phyloP scores from a whole-genome alignment of 2,797 vertebrate species.

The Chelidonichthys spinosus region DNA sequence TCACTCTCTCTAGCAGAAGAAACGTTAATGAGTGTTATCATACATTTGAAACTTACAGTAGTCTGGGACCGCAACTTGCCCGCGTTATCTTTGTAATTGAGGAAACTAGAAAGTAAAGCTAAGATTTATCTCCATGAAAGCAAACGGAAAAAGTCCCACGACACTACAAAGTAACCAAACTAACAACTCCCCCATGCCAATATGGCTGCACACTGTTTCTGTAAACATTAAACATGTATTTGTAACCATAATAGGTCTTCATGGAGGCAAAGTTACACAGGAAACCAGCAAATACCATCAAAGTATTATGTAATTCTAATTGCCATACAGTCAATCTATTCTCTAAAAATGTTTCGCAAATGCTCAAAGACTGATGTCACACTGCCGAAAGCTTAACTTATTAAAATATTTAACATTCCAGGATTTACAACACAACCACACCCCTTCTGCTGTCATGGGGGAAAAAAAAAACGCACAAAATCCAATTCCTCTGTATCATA shows the following conservation, averaged over 20 bases:
- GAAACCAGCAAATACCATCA: slow-evolving; percentile 41
- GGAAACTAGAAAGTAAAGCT: slow-evolving; percentile 78
- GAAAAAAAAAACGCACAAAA: slow-evolving; percentile 19
- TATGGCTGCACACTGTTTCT: background rate
- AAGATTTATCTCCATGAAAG: slow-evolving; percentile 67
- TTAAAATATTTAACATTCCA: background rate
- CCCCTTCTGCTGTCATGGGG: slow-evolving; percentile 10
- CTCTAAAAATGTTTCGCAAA: background rate
- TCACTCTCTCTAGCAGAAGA: slow-evolving; percentile 7
- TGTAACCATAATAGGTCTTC: slow-evolving; percentile 21
- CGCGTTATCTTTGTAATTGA: slow-evolving; percentile 79
- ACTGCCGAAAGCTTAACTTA: background rate
- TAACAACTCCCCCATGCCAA: slow-evolving; percentile 6
- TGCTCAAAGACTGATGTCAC: background rate
- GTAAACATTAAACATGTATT: slow-evolving; percentile 40
- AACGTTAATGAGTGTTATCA: slow-evolving; percentile 36
- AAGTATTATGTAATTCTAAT: slow-evolving; percentile 46
- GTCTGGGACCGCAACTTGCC: slow-evolving; percentile 52
- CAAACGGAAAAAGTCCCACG: slow-evolving; percentile 65
- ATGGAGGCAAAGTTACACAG: slow-evolving; percentile 27
- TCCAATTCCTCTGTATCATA: slow-evolving; percentile 42
- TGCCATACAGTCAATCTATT: slow-evolving; percentile 10
- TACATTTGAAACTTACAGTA: slow-evolving; percentile 37
- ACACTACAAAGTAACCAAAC: slow-evolving; percentile 39
- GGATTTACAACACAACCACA: background rate